Evolutionary conservation across 2,888 invertebrate species (phyloP), one percentile per base, ranked within the genome.

Genomic region (Polyommatus icarus): DNA sequence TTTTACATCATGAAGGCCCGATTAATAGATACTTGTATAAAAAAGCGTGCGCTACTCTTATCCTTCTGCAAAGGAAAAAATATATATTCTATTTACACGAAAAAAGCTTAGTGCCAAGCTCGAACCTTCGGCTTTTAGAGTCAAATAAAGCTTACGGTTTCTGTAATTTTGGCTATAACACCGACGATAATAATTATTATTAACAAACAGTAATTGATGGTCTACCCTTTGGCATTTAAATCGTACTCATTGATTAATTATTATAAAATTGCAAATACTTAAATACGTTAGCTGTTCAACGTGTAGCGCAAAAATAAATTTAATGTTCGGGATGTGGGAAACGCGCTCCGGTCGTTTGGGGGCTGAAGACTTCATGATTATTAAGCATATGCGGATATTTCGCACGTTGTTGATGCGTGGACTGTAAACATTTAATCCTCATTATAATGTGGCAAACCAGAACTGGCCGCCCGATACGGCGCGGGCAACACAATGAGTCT

Each of bases 401-500:
- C n/a, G 1, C 8, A 71, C n/a, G 36, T 71, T 71, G n/a, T 75
- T 75, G 24, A 20, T 15, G 12, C 54, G 32, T 50, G 54, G 75
- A 59, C 76, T 76, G 40, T 76, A 61, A 32, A 76, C n/a, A 76
- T 61, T 57, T 76, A 59, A 40, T 54, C 76, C 84, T 84, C 84
- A 85, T 85, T 84, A 84, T 83, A 83, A 72, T 79, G 79, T 81
- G 29, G 75, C 20, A 75, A 75, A 29, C 79, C 78, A 77, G 79
- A 80, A 80, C 80, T 85, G 85, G 86, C 85, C 87, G 87, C 87
- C 88, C 87, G 86, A 88, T 90, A 87, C 87, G 87, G 86, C 86
- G 88, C 87, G 86, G 85, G 85, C 87, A 89, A 87, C 88, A 92
- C 92, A 93, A 91, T 92, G 90, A 87, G 86, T 88, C 91, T 93